These are phyloP conservation scores for Apodemus sylvaticus DNA, from an alignment of 2,113 vertebrate species.

Conservation along the genomic window DNA sequence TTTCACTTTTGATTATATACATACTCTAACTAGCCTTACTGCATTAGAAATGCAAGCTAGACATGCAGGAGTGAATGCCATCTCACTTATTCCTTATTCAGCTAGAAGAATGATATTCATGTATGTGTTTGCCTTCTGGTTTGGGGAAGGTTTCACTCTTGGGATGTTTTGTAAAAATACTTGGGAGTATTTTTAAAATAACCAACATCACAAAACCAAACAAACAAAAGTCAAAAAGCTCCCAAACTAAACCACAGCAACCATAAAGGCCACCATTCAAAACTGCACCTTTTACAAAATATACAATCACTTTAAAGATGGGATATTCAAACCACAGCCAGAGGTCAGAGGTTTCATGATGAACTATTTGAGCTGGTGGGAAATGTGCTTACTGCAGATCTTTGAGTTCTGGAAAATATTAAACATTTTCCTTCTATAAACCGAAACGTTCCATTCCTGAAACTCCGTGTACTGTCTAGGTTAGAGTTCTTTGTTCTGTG, in stretches of 20 bases:
- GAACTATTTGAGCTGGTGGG: not conserved
- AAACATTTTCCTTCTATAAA: conserved; percentile 22
- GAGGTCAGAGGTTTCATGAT: conserved; percentile 26
- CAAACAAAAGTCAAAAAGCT: not conserved
- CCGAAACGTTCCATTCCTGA: conserved; percentile 10
- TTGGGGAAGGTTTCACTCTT: conserved; percentile 17
- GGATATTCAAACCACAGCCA: not conserved
- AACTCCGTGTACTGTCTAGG: not conserved
- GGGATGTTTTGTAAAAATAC: not conserved
- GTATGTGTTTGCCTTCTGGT: not conserved
- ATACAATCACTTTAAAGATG: not conserved
- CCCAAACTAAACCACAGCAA: not conserved
- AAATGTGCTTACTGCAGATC: conserved; percentile 17
- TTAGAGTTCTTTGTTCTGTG: not conserved
- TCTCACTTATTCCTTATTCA: not conserved
- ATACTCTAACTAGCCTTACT: not conserved
- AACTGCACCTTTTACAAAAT: conserved; percentile 19
- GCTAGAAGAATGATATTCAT: not conserved
- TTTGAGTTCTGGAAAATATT: not conserved
- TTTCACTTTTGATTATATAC: not conserved
- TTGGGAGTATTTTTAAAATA: conserved; percentile 21
- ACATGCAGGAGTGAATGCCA: not conserved
- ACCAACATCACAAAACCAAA: not conserved
- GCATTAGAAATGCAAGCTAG: not conserved
- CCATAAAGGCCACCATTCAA: not conserved